Base-by-base conservation (phyloP, 2,797 vertebrate genomes). In the Percopsis omiscomaycus region DNA sequence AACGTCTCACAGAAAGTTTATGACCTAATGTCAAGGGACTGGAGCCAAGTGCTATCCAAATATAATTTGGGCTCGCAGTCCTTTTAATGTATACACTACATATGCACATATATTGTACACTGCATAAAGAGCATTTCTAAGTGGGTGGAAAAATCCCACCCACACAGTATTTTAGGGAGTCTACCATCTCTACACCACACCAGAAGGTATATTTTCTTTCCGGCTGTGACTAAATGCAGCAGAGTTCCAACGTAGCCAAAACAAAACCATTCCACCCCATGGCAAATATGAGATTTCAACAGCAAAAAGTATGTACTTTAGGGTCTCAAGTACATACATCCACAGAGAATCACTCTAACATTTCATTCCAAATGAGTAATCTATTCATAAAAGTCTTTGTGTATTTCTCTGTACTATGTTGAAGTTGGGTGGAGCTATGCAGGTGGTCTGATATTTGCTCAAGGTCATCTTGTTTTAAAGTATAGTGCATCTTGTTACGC, bases 61-160 rank as follows among this genome's bases (percentile, higher is more conserved):
- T 68, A 42, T 11, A 14, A 11, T 53, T 54, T 30, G 55, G 73
- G 71, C 84, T 78, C n/a, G n/a, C 76, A 64, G 68, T 67, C 66
- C 14, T 72, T 73, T 80, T 42, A 58, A 46, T 48, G 45, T 59
- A 2, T 30, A 75, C 81, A 83, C 73, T 68, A 0, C 3, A 57
- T 44, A 60, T 50, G 71, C 72, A 61, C 72, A 53, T 53, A 59
- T 42, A 60, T 44, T 11, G 2, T 74, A 73, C 65, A 75, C 81
- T 79, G 73, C 59, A 86, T 47, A 74, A 68, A 54, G 62, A 68
- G 71, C 30, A 66, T 79, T 78, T 83, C 46, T 59, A 28, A 74
- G 74, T 70, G 80, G 84, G 84, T 37, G 37, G 37, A 37, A 86
- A 88, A 84, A 78, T 86, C 84, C 85, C 85, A 85, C 86, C 82